Evolutionary conservation across 1,140 invertebrate genomes (phyloP), one percentile per base, ranked within the genome.

Genomic region (Saccostrea glomerata): DNA sequence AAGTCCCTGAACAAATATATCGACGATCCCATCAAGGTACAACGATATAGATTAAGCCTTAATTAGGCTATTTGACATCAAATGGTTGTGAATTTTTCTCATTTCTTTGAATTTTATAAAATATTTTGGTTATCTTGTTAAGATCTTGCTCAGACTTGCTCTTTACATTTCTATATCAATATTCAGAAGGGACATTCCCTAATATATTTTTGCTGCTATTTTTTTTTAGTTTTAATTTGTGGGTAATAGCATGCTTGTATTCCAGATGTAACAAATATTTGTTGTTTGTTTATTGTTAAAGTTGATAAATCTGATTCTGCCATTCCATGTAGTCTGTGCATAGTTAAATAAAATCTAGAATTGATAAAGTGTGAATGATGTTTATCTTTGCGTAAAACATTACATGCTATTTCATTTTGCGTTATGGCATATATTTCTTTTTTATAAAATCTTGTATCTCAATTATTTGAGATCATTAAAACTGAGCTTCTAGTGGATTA

Each of bases 211-310:
- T 77, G 70, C 70, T 77, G 70, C 9, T 30, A 77, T 77, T 77
- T 0, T 36, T 0, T 36, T 36, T 23, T 77, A 15, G 23, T 25
- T 30, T 25, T 30, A 30, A 77, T 36, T 77, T 77, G 70, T 77
- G 70, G 30, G 30, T 77, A 30, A 25, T 77, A 36, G 30, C 30
- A 25, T 77, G 70, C 70, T 77, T 77, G 30, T 15, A 77, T 30
- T 36, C 70, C 70, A 77, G 25, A 9, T 30, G 25, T 77, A 77
- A 13, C 12, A 25, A 77, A 30, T 77, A 13, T 30, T 77, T 77
- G 70, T 77, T 77, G 70, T 77, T 77, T 77, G 58, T 77, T 77
- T 36, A 30, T 77, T 77, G 70, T 77, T 30, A 25, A 77, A 36
- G 70, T 77, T 77, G 30, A 77, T 30, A 25, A 77, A 15, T 77